These are phyloP conservation scores for Cerceris rybyensis DNA, from an alignment of 2,888 invertebrate species.

Conservation along the genomic window DNA sequence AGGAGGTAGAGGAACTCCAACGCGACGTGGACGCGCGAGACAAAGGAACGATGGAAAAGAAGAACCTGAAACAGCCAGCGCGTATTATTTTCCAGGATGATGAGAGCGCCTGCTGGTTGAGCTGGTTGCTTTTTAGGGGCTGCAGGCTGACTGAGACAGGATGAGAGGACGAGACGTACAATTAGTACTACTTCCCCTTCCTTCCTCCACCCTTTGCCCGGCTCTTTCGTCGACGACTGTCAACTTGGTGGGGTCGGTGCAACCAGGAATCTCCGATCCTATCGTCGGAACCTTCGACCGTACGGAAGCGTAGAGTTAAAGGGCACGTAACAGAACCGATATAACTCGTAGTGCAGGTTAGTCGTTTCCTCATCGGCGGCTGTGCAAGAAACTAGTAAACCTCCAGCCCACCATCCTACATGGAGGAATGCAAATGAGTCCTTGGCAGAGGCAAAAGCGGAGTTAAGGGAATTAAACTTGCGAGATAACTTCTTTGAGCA, in stretches of 20 bases:
- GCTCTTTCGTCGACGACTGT: slow-evolving; percentile 40
- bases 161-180: slow-evolving; percentile 67
- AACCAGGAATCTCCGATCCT: slow-evolving; percentile 11
- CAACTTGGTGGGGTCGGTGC: slow-evolving; percentile 41
- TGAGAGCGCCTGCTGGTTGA: slow-evolving; percentile 57
- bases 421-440: slow-evolving; percentile 37
- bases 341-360: slow-evolving; percentile 36
- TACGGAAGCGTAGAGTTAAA: slow-evolving; percentile 34
- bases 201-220: neutral
- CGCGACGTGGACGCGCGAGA: slow-evolving; percentile 65
- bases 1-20: slow-evolving; percentile 52
- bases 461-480: slow-evolving; percentile 12
- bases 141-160: slow-evolving; percentile 56
- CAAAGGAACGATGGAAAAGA: slow-evolving; percentile 73
- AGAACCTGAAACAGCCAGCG: slow-evolving; percentile 62
- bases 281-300: slow-evolving; percentile 17
- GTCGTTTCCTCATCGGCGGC: slow-evolving; percentile 33
- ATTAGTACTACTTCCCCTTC: slow-evolving; percentile 60
- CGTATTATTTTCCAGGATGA: slow-evolving; percentile 71
- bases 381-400: slow-evolving; percentile 20
- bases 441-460: neutral
- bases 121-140: slow-evolving; percentile 55
- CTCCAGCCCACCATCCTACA: slow-evolving; percentile 4
- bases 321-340: slow-evolving; percentile 32
- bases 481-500: neutral